Base-by-base conservation (phyloP, 2,113 vertebrate species). In the Cacatua alba region DNA sequence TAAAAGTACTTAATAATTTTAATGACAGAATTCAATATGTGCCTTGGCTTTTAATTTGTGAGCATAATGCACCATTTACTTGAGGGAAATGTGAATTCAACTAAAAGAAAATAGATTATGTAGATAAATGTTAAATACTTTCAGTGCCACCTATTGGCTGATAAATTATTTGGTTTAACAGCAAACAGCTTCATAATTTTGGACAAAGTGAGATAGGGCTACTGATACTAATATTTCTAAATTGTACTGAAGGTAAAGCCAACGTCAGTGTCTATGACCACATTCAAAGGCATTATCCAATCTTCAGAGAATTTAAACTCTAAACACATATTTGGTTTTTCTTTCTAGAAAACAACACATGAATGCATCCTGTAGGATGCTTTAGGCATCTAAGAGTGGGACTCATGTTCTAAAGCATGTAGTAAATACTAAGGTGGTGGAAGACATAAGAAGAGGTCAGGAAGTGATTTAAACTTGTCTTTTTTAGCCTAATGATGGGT, bases 81-180 rank as follows among this genome's bases (percentile, higher is more conserved):
- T 92, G 26, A 90, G n/a, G 24, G 43, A 95, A 97, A 81, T 52
- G 39, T 33, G 51, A 69, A 74, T 68, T 91, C 10, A 69, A 21
- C 57, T 57, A 46, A 64, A 93, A 88, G 17, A 87, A 95, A 79
- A 41, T 7, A 72, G 21, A 71, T 60, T 13, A 87, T 71, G 39
- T 52, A 82, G 17, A 64, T 63, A 92, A 82, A 95, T 96, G 37
- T 84, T 90, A 94, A 97, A 74, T 97, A 77, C 95, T 88, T 96
- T 90, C 93, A 97, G 88, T 95, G 93, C 97, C 97, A 97, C 84
- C 97, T 97, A 95, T 96, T 96, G 97, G 95, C 19, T 75, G 92
- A 94, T 60, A 77, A 64, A 84, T 93, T 81, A 31, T 65, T 77
- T 82, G n/a, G 26, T 72, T 87, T 74, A 77, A n/a, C 33, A 39